Base-by-base conservation (phyloP, 2,888 invertebrate species). In the Pinctada fucata region DNA sequence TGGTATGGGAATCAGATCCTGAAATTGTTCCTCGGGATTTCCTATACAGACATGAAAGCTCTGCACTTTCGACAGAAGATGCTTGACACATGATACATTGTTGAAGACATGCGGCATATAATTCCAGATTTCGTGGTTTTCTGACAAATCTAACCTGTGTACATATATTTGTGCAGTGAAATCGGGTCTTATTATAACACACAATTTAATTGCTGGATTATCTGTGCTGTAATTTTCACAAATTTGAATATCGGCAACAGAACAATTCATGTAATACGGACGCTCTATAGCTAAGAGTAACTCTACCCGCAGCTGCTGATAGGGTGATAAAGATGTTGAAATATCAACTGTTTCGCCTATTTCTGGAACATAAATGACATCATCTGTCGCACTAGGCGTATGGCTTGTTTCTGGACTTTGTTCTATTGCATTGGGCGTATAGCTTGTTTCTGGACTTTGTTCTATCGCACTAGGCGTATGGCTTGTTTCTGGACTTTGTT, bases 31-130 rank as follows among this genome's bases (percentile, higher is more conserved):
- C 48, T 81, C 81, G 0, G 70, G 76, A 66, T 79, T 76, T 45
- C 79, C 79, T 50, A 73, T 3, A 51, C 79, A 81, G 8, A 81
- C 76, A 73, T 31, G 49, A 50, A 63, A 76, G 5, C 63, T 47
- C 5, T 10, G 13, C 6, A 79, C n/a, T 45, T 52, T 58, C 31
- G 49, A 48, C 58, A 71, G 31, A 6, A 79, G 67, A n/a, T 52
- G 13, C n/a, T n/a, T 10, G 0, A 79, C 67, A 65, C 6, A 47
- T 3, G n/a, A n/a, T 8, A 58, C 66, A 58, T 16, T 65, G 13
- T 71, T 10, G 47, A 70, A 75, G 2, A 10, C 3, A 8, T 5
- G 4, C 3, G 78, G 74, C n/a, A 74, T 45, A 4, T 64, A 63
- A 67, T 10, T 67, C 78, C 78, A 78, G 51, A 78, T 13, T n/a